Evolutionary conservation across 2,888 invertebrate genomes (phyloP), one percentile per base, ranked within the genome.

Genomic region (Elmis aenea): DNA sequence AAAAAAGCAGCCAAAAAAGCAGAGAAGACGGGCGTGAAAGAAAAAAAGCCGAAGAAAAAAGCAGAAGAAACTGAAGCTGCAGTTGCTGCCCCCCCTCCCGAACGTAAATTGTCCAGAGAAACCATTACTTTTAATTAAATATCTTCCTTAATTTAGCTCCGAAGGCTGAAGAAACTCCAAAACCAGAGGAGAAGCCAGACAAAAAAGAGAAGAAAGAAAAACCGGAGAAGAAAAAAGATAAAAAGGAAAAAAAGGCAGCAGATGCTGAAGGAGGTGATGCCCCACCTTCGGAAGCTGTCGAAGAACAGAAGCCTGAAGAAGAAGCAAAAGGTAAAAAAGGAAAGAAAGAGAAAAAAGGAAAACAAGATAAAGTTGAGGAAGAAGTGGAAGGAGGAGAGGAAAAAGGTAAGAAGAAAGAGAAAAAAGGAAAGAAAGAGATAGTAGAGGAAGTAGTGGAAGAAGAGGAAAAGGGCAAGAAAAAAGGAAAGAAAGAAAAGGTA

Each of bases 1-100:
- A 21, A 5, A 3, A 12, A 39, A 46, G 11, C 47, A 38, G 28
- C 28, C 41, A 3, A 52, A 52, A 31, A 45, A 53, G 55, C 60
- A 51, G 2, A 66, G 67, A 42, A 64, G 64, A 35, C 70, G 70
- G 70, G 30, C 36, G 34, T 24, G 30, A 25, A 29, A 36, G 27
- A 42, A 28, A 24, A 24, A 25, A 32, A 52, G 68, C 70, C 54
- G 67, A 68, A 34, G 58, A 65, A 12, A 47, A 67, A 67, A 13
- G 50, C 52, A 9, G 67, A 63, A 33, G 46, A 68, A 11, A 64
- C 62, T 0, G 68, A 68, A 13, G 43, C 8, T 18, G 5, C 18
- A 8, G 18, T 18, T 18, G 18, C 5, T 18, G 18, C 18, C 5
- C 8, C 18, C 18, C 5, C 18, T 5, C 8, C 18, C 8, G 18